Conservation (phyloP, 2,888 invertebrate genomes). For the Brachylomia viminalis region DNA sequence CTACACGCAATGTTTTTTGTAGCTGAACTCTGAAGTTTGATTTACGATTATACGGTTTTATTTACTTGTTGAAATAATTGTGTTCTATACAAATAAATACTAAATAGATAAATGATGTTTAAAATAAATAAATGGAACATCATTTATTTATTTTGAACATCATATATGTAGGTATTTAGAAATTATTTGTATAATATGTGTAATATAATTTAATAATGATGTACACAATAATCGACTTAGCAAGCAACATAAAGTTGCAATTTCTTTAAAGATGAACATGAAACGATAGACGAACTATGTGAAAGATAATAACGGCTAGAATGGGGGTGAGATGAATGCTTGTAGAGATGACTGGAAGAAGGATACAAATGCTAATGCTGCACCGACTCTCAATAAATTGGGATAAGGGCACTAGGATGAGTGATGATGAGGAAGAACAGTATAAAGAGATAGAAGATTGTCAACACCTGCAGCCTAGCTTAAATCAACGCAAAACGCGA, state of each 20-base stretch:
- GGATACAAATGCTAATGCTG: neutral
- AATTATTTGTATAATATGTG: no score
- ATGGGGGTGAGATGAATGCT: neutral
- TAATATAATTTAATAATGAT: no score
- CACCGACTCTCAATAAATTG: neutral
- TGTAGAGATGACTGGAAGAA: neutral
- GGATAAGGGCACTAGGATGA: no score
- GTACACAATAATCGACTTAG: no score
- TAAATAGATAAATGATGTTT: neutral
- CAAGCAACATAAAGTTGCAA: neutral
- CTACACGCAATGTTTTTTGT: slow-evolving; percentile 35
- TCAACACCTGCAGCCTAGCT: neutral
- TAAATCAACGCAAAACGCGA: neutral
- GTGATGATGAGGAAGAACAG: neutral
- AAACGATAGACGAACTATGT: neutral
- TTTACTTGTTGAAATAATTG: neutral
- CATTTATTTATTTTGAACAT: no score
- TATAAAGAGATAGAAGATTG: neutral
- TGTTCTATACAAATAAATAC: neutral
- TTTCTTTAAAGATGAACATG: neutral
- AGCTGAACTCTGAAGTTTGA: slow-evolving; percentile 20
- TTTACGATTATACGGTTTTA: neutral
- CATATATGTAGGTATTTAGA: no score
- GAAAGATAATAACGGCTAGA: neutral
- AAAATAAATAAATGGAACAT: no score